Conservation (phyloP, 1,140 invertebrate genomes). For the Bombus confusus region DNA sequence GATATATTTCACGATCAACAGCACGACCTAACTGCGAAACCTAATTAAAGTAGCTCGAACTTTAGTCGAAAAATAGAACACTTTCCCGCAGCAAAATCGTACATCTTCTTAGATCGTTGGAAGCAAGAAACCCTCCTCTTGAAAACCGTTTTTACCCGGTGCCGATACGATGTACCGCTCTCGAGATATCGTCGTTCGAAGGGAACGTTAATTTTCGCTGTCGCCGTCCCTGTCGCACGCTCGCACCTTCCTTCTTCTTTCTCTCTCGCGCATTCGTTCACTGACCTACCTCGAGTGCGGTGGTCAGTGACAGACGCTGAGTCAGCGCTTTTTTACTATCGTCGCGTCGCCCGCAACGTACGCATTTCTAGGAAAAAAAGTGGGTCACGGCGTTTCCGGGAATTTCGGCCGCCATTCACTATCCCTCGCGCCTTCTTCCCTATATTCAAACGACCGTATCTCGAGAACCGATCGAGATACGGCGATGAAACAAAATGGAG, state of each 20-base stretch:
- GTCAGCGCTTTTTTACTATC: neutral
- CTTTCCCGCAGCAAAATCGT: no score
- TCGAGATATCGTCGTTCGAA: constrained; percentile 2
- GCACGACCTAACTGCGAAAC: no score
- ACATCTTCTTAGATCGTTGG: no score
- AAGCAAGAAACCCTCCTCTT: neutral
- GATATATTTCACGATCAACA: neutral
- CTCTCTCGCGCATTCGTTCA: neutral
- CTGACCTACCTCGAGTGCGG: neutral
- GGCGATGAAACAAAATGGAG: neutral
- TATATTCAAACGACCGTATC: neutral
- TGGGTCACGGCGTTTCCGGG: constrained; percentile 6
- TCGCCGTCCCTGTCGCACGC: neutral
- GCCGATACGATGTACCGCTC: neutral
- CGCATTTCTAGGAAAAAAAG: constrained; percentile 1
- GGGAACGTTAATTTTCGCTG: neutral
- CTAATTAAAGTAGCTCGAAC: neutral
- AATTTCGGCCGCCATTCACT: neutral
- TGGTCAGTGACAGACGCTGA: constrained; percentile 1
- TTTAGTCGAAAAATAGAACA: neutral
- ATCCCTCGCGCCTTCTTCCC: neutral
- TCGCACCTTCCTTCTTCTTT: no score
- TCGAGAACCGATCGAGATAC: neutral
- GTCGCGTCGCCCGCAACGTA: neutral
- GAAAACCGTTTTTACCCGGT: neutral